Percentiles rank a stretch among this genome's conserved stretches.
phyloP scores from a whole-genome alignment of 2,888 invertebrate species.

The Apotomis betuletana region DNA sequence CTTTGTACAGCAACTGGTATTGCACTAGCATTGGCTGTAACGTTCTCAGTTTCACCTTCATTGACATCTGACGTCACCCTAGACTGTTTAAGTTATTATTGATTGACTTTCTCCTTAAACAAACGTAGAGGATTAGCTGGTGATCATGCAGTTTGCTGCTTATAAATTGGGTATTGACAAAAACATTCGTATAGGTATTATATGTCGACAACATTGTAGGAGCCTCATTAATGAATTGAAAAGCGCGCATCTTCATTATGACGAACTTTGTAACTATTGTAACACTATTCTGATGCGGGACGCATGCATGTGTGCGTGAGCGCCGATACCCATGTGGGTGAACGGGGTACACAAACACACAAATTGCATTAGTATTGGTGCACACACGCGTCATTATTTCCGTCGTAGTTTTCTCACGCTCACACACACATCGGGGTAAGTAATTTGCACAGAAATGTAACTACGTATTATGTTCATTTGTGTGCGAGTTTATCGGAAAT shows the following conservation, averaged over 20 bases:
- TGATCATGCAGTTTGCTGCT: slow-evolving; percentile 63
- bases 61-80: slow-evolving; percentile 48
- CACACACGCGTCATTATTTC: slow-evolving; percentile 69
- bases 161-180: slow-evolving; percentile 69
- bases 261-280: slow-evolving; percentile 72
- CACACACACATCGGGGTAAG: slow-evolving; percentile 67
- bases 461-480: slow-evolving; percentile 55
- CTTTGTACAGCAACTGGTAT: slow-evolving; percentile 53
- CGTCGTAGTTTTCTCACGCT: slow-evolving; percentile 81
- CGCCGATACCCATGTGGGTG: slow-evolving; percentile 47
- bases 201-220: slow-evolving; percentile 71
- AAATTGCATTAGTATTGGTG: slow-evolving; percentile 62
- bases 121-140: slow-evolving; percentile 64
- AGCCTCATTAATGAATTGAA: slow-evolving; percentile 76
- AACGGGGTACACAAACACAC: slow-evolving; percentile 53
- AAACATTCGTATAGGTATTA: slow-evolving; percentile 59
- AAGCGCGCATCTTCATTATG: slow-evolving; percentile 77
- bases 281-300: slow-evolving; percentile 72
- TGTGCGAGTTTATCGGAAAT: slow-evolving; percentile 78
- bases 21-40: slow-evolving; percentile 45
- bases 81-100: slow-evolving; percentile 53
- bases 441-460: slow-evolving; percentile 72
- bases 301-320: slow-evolving; percentile 59
- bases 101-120: slow-evolving; percentile 61
- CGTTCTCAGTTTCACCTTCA: slow-evolving; percentile 62